Base-by-base conservation (phyloP, 2,888 invertebrate genomes). In the Microctonus hyperodae region DNA sequence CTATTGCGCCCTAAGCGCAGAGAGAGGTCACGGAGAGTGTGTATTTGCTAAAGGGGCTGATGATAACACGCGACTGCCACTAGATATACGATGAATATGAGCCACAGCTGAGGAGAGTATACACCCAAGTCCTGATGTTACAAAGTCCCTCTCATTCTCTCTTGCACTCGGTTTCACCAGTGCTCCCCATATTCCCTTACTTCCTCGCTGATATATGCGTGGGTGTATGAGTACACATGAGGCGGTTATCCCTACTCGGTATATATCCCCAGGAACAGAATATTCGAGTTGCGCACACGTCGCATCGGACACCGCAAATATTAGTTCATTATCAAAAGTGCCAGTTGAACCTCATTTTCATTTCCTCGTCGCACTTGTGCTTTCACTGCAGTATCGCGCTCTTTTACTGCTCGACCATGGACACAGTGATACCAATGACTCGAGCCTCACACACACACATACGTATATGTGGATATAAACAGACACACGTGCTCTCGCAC, bases 261-360 rank as follows among this genome's bases (percentile, higher is more conserved):
- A 44, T 44, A 44, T 16, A 58, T 53, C 48, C 51, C 50, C 28
- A 16, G 31, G 44, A 50, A 33, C 22, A 51, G 57, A 64, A 51
- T 57, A 53, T 37, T 62, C 44, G 50, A 28, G 64, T 58, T 25
- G 23, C 33, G 51, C 44, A 60, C 56, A 62, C 37, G 69, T 60
- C 67, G 67, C 62, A 25, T 76, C 78, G 79, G 76, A 78, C 81
- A 78, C 76, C 67, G 81, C 82, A 83, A 83, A 83, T 83, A 83
- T 83, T 83, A 83, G 83, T 83, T 83, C 81, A 83, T 83, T 83
- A 83, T 77, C 78, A 83, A 83, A 81, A 83, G 83, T 83, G 83
- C 77, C 78, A 74, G 78, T 72, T 76, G 75, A 69, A 68, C 68
- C 65, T 64, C 22, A n/a, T 31, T 28, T 7, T 28, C 28, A 28